Evolutionary conservation across 2,797 vertebrate species (phyloP).

Genomic region (Chaunax sp.): DNA sequence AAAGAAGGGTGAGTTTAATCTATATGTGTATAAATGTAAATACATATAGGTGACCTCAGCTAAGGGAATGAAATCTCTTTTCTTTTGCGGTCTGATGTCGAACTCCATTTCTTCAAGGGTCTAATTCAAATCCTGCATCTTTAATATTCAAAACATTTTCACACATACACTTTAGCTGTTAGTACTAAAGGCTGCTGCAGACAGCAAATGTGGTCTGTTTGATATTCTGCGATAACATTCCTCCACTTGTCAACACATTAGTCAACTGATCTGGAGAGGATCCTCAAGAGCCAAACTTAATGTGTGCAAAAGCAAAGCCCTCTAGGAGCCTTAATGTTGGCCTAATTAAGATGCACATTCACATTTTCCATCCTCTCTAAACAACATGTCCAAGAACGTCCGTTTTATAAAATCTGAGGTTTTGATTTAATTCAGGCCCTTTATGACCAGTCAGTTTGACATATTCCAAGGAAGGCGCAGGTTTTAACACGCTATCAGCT

Average conservation of each 20-base stretch:
- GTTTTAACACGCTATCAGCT: conserved; percentile 14
- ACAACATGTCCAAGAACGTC: conserved; percentile 49
- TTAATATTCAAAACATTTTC: conserved; percentile 61
- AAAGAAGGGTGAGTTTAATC: conserved; percentile 7
- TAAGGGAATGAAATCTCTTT: neutral
- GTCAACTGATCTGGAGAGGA: conserved; percentile 73
- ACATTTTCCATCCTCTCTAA: conserved; percentile 59
- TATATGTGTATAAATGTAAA: conserved; percentile 28
- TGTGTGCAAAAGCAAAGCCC: conserved; percentile 72
- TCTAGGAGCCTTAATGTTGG: conserved; percentile 70
- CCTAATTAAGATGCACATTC: conserved; percentile 78
- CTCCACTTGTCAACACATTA: conserved; percentile 75
- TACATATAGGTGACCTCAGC: conserved; percentile 17
- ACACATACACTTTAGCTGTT: conserved; percentile 22
- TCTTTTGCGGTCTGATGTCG: no score
- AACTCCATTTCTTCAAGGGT: conserved; percentile 29
- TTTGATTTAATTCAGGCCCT: conserved; percentile 31
- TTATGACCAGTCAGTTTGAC: neutral
- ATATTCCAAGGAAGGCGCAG: neutral
- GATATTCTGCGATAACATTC: conserved; percentile 72
- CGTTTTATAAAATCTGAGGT: conserved; percentile 31
- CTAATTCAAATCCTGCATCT: conserved; percentile 46
- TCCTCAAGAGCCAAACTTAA: conserved; percentile 79
- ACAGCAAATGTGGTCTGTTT: conserved; percentile 63
- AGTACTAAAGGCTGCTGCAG: conserved; percentile 42